Evolutionary conservation across 2,888 invertebrate genomes (phyloP).

Genomic region (Pseudococcus viburni): DNA sequence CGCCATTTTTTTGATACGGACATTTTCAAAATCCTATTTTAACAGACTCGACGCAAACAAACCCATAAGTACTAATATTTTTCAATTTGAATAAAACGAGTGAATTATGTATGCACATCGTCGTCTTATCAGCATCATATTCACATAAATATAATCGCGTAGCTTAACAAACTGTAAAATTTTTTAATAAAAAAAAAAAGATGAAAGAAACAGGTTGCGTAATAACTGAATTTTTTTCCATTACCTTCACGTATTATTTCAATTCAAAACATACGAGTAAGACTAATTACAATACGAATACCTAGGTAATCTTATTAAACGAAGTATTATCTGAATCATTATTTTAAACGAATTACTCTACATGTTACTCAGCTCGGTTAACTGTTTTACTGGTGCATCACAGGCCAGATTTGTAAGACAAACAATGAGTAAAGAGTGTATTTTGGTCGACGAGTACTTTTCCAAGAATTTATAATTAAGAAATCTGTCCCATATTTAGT

Average conservation of each 20-base stretch:
- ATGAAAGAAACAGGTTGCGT: background rate
- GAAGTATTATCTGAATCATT: background rate
- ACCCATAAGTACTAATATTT: background rate
- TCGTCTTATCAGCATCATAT: background rate
- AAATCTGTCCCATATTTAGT: too few species aligned
- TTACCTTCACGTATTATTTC: background rate
- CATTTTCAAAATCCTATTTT: background rate
- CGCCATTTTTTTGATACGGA: too few species aligned
- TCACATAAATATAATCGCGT: background rate
- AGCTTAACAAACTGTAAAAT: background rate
- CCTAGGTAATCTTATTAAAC: background rate
- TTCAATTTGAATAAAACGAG: background rate
- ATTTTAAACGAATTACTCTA: background rate
- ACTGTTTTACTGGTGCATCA: too few species aligned
- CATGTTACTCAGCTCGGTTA: too few species aligned
- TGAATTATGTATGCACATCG: background rate
- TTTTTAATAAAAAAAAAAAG: background rate
- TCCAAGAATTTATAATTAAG: too few species aligned
- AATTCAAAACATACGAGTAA: background rate
- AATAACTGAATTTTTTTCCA: conserved; percentile 6
- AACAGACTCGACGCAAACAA: too few species aligned
- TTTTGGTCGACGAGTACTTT: too few species aligned
- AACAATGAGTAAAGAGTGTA: too few species aligned
- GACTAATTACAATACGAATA: background rate
- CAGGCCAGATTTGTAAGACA: too few species aligned